Conservation (phyloP, 2,113 vertebrate genomes). For the Nannobrachium achirus region DNA sequence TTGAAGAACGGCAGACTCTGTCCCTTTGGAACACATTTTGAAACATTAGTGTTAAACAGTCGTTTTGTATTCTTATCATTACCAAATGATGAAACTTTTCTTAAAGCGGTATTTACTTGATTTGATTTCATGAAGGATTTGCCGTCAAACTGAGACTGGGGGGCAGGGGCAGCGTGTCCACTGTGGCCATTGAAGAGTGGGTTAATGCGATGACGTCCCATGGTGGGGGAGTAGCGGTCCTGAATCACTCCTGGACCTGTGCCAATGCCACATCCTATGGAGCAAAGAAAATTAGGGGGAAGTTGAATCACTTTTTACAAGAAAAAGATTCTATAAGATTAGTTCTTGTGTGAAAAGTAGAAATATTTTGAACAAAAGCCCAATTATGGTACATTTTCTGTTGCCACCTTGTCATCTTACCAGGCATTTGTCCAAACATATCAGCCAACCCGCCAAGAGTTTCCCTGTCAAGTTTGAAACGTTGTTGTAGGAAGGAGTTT, state of each 20-base stretch:
- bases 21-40: slow-evolving; percentile 76
- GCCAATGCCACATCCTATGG: slow-evolving; percentile 91
- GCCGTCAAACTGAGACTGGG: slow-evolving; percentile 92
- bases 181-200: slow-evolving; percentile 94
- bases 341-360: no score
- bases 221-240: slow-evolving; percentile 97
- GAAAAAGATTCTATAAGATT: no score
- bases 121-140: slow-evolving; percentile 92
- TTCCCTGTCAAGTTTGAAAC: slow-evolving; percentile 96
- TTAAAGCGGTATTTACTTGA: slow-evolving; percentile 79
- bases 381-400: background rate
- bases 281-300: background rate
- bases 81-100: background rate
- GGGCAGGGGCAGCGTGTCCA: slow-evolving; percentile 87
- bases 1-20: slow-evolving; percentile 94
- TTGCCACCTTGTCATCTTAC: slow-evolving; percentile 65
- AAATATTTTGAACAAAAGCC: no score
- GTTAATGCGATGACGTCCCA: slow-evolving; percentile 96
- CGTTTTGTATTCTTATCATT: background rate
- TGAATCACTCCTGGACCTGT: slow-evolving; percentile 99
- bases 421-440: slow-evolving; percentile 99
- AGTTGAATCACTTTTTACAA: no score
- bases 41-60: background rate
- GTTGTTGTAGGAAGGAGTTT: slow-evolving; percentile 89
- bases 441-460: slow-evolving; percentile 96